Evolutionary conservation across 2,888 invertebrate genomes (phyloP).

Genomic region (Tenodera sinensis): DNA sequence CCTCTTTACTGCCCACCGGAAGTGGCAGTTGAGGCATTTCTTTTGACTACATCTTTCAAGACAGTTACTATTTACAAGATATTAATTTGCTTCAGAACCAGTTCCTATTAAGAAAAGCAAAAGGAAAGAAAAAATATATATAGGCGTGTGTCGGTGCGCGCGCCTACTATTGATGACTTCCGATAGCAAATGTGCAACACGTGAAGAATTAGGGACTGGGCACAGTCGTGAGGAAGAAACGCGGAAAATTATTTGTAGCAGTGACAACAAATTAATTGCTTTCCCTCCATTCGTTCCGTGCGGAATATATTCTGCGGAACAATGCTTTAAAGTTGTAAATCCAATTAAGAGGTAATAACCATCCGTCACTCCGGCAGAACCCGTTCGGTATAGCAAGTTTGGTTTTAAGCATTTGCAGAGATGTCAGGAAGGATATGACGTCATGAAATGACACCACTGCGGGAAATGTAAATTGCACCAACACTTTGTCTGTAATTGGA

Average conservation of each 20-base stretch:
- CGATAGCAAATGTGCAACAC: not conserved
- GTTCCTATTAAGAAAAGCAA: not conserved
- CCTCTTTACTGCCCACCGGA: not conserved
- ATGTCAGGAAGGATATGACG: no score
- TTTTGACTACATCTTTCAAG: not conserved
- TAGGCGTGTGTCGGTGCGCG: not conserved
- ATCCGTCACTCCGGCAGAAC: no score
- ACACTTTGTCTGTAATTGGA: no score
- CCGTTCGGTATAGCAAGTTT: no score
- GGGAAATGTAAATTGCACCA: no score
- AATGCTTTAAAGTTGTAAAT: no score
- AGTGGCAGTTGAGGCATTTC: not conserved
- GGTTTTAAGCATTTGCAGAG: no score
- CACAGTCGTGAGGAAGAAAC: not conserved
- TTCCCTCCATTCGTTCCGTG: not conserved
- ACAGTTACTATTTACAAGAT: not conserved
- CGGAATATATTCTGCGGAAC: not conserved
- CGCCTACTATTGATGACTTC: not conserved
- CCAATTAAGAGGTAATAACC: no score
- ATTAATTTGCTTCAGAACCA: not conserved
- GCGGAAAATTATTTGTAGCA: not conserved
- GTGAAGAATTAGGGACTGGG: not conserved
- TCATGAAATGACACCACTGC: no score
- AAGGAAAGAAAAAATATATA: not conserved
- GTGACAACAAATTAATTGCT: not conserved